Evolutionary conservation across 2,888 invertebrate species (phyloP).

Genomic region (Ophraella communa): DNA sequence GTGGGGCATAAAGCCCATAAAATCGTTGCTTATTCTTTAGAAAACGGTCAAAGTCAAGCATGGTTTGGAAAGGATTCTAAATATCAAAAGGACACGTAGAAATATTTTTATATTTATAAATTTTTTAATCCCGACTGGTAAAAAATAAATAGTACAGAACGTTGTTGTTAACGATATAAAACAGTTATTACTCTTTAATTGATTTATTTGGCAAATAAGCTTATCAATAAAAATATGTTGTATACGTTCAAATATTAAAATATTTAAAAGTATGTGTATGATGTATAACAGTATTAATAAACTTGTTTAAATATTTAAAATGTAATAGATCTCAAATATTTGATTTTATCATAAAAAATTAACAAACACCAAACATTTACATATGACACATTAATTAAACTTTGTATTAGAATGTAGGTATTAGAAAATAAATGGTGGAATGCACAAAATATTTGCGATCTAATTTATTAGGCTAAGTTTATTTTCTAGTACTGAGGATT

Average conservation of each 20-base stretch:
- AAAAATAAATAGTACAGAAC: too few relatives aligned
- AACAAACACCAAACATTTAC: too few relatives aligned
- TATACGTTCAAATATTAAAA: neutral
- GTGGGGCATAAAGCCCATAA: too few relatives aligned
- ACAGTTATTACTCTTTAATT: too few relatives aligned
- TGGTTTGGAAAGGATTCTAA: too few relatives aligned
- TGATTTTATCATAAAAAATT: neutral
- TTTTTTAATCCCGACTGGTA: too few relatives aligned
- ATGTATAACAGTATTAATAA: neutral
- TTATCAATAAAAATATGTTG: neutral
- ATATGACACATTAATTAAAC: neutral
- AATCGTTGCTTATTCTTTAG: too few relatives aligned
- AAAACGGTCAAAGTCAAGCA: too few relatives aligned
- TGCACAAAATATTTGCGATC: neutral
- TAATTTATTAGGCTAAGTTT: neutral
- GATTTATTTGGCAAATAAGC: neutral
- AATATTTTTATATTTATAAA: too few relatives aligned
- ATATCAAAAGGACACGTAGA: too few relatives aligned
- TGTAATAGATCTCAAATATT: neutral
- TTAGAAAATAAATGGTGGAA: neutral
- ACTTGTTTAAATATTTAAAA: neutral
- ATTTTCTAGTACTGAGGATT: neutral
- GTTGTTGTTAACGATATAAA: too few relatives aligned
- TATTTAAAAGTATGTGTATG: neutral
- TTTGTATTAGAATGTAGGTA: neutral